Base-by-base conservation (phyloP, 2,888 invertebrate species). In the Resseliella maxima region DNA sequence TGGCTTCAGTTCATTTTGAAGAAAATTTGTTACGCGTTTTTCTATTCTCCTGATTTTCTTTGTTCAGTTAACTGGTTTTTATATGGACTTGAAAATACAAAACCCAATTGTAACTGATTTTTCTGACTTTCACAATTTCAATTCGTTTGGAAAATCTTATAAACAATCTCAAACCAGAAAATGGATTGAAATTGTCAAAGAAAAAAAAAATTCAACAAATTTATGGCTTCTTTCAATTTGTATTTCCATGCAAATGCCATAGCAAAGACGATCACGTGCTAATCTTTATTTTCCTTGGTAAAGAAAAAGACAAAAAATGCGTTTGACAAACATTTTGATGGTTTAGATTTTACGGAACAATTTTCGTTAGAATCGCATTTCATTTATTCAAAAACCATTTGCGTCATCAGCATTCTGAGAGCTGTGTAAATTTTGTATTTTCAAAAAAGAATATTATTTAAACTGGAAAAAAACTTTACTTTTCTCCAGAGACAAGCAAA, bases 221-320 rank as follows among this genome's bases (percentile, higher is more conserved):
- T 35, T 72, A 72, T 31, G 72, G 72, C 72, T 72, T 72, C 72
- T 31, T 59, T 59, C 72, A 72, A 72, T 31, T 72, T 72, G 72
- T 72, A 31, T 15, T 72, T 27, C 72, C 72, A 31, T 72, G 72
- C 18, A 72, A 72, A 72, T 72, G 72, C 72, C 72, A 72, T 15
- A 15, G 31, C 72, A 72, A 72, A 72, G 72, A 31, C 72, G 72
- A 72, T 72, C 72, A 72, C 72, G 72, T 72, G 72, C 72, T 72
- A 72, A 72, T 72, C 72, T 72, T 72, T 15, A 72, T 15, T 50
- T 18, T 6, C 2, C 46, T 50, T 18, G 18, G 18, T 2, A 50
- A 15, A 18, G 46, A 50, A 50, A 59, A 59, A n/a, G 59, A 72
- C 31, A 31, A 72, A 31, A 72, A 35, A 31, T n/a, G 72, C 27